Evolutionary conservation across 2,113 vertebrate genomes (phyloP).

Genomic region (Platichthys flesus): DNA sequence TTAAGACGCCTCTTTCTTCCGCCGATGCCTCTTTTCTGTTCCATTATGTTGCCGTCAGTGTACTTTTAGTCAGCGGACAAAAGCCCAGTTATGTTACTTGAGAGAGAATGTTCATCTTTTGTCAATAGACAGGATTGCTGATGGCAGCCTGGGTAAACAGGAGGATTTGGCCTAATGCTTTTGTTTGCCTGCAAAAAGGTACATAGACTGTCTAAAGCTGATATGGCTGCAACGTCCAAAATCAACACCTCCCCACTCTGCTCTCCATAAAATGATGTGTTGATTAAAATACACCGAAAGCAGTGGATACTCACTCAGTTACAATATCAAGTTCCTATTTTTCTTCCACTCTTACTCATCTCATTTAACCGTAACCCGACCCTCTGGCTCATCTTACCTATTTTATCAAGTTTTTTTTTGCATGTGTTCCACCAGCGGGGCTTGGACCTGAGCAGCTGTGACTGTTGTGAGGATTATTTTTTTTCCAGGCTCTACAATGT

Average conservation of each 20-base stretch:
- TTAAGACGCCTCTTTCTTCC: constrained; percentile 76
- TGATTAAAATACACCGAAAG: constrained; percentile 44
- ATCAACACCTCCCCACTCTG: constrained; percentile 75
- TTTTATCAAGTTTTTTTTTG: constrained; percentile 26
- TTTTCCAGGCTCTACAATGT: constrained; percentile 68
- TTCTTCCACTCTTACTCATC: neutral
- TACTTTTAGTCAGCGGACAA: constrained; percentile 74
- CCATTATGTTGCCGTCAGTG: constrained; percentile 71
- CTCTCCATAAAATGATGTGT: constrained; percentile 40
- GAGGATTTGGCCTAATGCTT: constrained; percentile 82
- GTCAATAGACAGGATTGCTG: constrained; percentile 81
- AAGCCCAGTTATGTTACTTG: constrained; percentile 81
- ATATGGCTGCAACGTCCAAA: constrained; percentile 75
- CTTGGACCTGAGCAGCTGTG: constrained; percentile 57
- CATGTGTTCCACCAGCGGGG: constrained; percentile 28
- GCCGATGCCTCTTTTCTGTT: constrained; percentile 69
- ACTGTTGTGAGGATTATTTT: constrained; percentile 51
- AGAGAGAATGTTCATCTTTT: constrained; percentile 83
- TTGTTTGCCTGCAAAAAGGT: constrained; percentile 84
- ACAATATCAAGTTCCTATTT: constrained; percentile 9
- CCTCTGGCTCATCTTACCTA: constrained; percentile 15
- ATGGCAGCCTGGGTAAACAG: constrained; percentile 82
- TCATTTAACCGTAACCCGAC: neutral
- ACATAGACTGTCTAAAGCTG: constrained; percentile 86
- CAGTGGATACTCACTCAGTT: constrained; percentile 2